Conservation (phyloP, 2,888 invertebrate genomes). For the Margaritifera margaritifera region DNA sequence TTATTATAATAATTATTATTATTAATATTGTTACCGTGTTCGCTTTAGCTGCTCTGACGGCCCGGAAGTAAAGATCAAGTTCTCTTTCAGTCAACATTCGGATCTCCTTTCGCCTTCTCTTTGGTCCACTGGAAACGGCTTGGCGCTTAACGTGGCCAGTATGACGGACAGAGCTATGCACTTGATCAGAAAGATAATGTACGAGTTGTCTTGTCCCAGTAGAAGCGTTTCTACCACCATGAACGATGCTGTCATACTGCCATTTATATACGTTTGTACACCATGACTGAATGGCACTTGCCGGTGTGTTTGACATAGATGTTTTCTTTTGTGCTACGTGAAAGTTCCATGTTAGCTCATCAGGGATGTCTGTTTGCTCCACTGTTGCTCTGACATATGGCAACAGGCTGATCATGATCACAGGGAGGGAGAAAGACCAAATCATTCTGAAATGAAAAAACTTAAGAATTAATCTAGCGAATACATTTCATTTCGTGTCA, state of each 20-base stretch:
- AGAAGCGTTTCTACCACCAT: no score
- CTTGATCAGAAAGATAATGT: no score
- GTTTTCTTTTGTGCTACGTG: conserved; percentile 1
- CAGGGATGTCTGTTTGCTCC: not conserved
- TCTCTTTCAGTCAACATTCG: conserved; percentile 30
- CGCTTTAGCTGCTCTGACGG: conserved; percentile 33
- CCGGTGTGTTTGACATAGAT: not conserved
- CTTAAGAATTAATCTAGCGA: no score
- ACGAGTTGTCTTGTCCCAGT: no score
- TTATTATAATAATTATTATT: no score
- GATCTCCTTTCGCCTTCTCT: conserved; percentile 29
- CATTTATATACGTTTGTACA: conserved; percentile 28
- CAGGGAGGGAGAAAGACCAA: no score
- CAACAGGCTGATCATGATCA: no score
- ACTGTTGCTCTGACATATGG: not conserved
- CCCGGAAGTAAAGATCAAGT: conserved; percentile 17
- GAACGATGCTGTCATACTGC: conserved; percentile 3
- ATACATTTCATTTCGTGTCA: no score
- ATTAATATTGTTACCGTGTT: conserved; percentile 20
- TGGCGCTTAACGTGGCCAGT: no score
- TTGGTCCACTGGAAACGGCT: no score
- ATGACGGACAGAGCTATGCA: no score
- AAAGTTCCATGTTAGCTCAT: not conserved
- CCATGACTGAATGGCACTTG: conserved; percentile 10
- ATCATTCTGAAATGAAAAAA: no score